Evolutionary conservation across 2,797 vertebrate genomes (phyloP), one percentile per base, ranked within the genome.

Genomic region (Sandelia bainsii): DNA sequence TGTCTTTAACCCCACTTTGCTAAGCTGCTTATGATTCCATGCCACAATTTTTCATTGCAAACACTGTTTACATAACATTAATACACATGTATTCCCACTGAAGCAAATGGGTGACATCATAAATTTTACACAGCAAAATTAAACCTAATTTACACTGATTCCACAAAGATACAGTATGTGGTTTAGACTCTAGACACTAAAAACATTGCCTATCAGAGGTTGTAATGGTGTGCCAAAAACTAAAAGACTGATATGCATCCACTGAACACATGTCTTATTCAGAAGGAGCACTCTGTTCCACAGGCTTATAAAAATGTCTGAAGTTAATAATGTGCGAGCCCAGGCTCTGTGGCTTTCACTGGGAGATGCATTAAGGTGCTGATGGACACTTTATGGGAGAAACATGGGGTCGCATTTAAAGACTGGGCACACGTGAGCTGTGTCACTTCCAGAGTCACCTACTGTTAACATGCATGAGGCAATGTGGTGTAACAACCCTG

Each of bases 381-480:
- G 91, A 93, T 92, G 86, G 90, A 87, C 80, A 89, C 81, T 90
- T 94, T 89, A 93, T 91, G 85, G 82, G 68, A 58, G 84, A 85
- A 91, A 91, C 90, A 86, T 87, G 91, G 86, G 65, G 81, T 81
- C 86, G 92, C 89, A 92, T 92, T 91, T 72, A 77, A 90, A 86
- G 86, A 82, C 69, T 37, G 76, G 53, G 65, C 69, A 59, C 60
- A 84, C 82, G 80, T 25, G 64, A 84, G 83, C 84, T 37, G 57
- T 59, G 58, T 74, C 69, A 74, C 80, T 75, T 57, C 34, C 22
- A 14, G 83, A 88, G 90, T 92, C 92, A 92, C 92, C 92, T 93
- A 89, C 89, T 80, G 85, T 87, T 89, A 80, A 57, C 84, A 88
- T 86, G 80, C 83, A 82, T 29, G n/a, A 78, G 48, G 80, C 79